These are phyloP conservation scores for Chymomyza fuscimana DNA, from an alignment of 2,888 invertebrate genomes.

Conservation along the genomic window DNA sequence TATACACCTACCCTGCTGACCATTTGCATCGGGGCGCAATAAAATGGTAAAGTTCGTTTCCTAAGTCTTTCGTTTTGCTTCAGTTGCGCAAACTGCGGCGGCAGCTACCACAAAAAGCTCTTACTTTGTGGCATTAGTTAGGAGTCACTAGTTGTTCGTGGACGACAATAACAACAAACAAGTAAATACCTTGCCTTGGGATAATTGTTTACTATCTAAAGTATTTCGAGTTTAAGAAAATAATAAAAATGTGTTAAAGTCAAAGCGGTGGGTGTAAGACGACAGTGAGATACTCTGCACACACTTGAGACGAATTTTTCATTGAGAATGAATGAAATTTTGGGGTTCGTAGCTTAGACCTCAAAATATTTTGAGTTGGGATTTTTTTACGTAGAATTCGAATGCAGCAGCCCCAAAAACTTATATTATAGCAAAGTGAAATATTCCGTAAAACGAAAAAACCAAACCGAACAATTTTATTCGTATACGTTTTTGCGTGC, in stretches of 20 bases:
- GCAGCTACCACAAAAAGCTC: conserved; percentile 3
- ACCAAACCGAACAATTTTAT: too few species aligned
- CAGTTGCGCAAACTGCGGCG: conserved; percentile 48
- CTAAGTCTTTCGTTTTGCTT: conserved; percentile 62
- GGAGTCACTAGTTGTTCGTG: background rate
- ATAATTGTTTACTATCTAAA: conserved; percentile 7
- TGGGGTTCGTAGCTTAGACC: too few species aligned
- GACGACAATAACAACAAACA: conserved; percentile 2
- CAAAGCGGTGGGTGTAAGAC: too few species aligned
- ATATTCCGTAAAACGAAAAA: too few species aligned
- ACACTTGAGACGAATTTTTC: too few species aligned
- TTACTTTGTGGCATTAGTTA: background rate
- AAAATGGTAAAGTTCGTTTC: conserved; percentile 66
- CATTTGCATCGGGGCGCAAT: conserved; percentile 13
- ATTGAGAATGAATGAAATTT: too few species aligned
- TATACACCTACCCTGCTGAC: conserved; percentile 9
- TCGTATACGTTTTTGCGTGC: too few species aligned
- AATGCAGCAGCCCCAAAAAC: too few species aligned
- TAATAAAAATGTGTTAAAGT: background rate
- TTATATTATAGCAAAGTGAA: too few species aligned
- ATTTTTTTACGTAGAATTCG: too few species aligned
- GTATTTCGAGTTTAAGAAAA: background rate
- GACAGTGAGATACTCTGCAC: too few species aligned
- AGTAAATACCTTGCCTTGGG: conserved; percentile 4
- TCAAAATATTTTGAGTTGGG: too few species aligned